Evolutionary conservation across 2,888 invertebrate genomes (phyloP).

Genomic region (Scaptomyza parva): DNA sequence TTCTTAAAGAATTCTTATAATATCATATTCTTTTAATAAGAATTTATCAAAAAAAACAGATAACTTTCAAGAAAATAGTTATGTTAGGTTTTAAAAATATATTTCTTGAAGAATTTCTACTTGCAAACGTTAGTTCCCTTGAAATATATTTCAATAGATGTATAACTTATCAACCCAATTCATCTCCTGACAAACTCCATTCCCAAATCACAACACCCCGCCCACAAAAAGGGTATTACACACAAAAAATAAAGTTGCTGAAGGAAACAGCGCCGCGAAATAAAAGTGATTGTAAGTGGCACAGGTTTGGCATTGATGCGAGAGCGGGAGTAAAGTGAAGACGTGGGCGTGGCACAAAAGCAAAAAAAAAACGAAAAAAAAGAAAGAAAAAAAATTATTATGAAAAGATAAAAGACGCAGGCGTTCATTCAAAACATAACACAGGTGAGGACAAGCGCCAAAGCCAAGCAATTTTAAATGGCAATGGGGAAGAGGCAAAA

Average conservation of each 20-base stretch:
- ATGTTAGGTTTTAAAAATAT: too few relatives aligned
- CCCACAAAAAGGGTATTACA: not conserved
- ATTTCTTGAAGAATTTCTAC: too few relatives aligned
- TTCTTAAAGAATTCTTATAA: too few relatives aligned
- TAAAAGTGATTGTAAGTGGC: conserved; percentile 78
- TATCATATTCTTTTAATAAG: too few relatives aligned
- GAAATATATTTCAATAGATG: too few relatives aligned
- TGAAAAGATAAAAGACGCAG: conserved; percentile 79
- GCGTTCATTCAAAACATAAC: conserved; percentile 79
- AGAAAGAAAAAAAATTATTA: conserved; percentile 52
- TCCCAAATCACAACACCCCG: not conserved
- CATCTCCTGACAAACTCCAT: not conserved
- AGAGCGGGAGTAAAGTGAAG: not conserved
- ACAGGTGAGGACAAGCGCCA: conserved; percentile 76
- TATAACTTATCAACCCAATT: too few relatives aligned
- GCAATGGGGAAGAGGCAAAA: conserved; percentile 47
- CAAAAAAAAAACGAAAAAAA: conserved; percentile 46
- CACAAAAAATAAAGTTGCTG: conserved; percentile 31
- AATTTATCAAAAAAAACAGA: too few relatives aligned
- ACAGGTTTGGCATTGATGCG: conserved; percentile 29
- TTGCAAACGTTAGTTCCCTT: too few relatives aligned
- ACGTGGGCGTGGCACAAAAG: conserved; percentile 47
- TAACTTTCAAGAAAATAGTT: too few relatives aligned
- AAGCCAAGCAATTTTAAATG: conserved; percentile 77
- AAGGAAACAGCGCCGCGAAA: conserved; percentile 61